Evolutionary conservation across 1,140 invertebrate genomes (phyloP), one percentile per base, ranked within the genome.

Genomic region (Cepaea nemoralis): DNA sequence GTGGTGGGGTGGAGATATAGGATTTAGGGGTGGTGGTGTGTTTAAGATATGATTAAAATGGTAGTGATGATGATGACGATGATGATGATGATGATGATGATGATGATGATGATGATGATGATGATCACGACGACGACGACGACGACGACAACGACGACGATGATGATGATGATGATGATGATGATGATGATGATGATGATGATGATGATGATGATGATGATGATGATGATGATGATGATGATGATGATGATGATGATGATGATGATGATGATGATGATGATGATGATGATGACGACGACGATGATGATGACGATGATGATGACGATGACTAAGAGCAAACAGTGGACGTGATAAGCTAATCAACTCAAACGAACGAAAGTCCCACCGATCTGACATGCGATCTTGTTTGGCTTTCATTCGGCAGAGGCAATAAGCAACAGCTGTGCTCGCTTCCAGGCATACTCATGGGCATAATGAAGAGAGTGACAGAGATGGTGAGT

Each of bases 311-410:
- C 12, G 27, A 31, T 6, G 22, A 31, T 63, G 0, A 31, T 10
- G n/a, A 5, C 2, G 59, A 63, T 63, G n/a, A 31, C 8, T 8
- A 55, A 55, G 8, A 31, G 27, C 6, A 5, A 63, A 16, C 3
- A 31, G 59, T 6, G 33, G 5, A 63, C 0, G 12, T 63, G 59
- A 27, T 19, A 0, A 66, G n/a, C 59, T 69, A 59, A 42, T 31
- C 35, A 79, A 79, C 77, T 79, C 77, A 79, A 79, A 69, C 59
- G 66, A 79, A 79, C 77, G 77, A 79, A 79, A 79, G 77, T 69
- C 77, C 77, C 77, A 79, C 77, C 77, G 77, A 79, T 79, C 77
- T n/a, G 5, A 27, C 8, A 33, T 31, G 16, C 22, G 66, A 69
- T 48, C 66, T 22, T 69, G 77, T 79, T 69, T 67, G 77, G 66